Evolutionary conservation across 2,113 vertebrate genomes (phyloP).

Genomic region (Centropus unirufus): DNA sequence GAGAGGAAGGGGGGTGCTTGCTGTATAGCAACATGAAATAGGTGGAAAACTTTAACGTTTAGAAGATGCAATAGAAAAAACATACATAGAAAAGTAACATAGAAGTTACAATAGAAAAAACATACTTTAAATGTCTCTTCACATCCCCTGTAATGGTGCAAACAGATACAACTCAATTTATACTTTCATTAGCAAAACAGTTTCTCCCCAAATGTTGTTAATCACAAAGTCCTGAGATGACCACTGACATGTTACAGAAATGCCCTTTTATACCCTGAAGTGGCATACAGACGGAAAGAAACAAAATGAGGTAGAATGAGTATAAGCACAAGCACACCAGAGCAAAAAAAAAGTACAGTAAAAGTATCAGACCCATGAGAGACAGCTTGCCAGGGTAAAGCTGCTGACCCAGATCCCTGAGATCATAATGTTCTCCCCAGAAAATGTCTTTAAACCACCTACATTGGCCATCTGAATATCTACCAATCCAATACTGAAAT

Average conservation of each 20-base stretch:
- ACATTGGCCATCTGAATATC: accelerated
- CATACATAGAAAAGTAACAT: neutral
- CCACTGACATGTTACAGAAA: neutral
- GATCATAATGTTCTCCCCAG: neutral
- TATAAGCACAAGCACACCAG: neutral
- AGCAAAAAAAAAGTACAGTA: neutral
- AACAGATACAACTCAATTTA: neutral
- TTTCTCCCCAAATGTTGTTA: neutral
- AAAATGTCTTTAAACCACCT: neutral
- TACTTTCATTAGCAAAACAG: neutral
- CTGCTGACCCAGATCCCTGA: neutral
- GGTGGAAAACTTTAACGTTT: neutral
- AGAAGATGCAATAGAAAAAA: neutral
- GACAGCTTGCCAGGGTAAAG: neutral
- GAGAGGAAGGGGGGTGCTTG: accelerated
- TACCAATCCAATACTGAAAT: neutral
- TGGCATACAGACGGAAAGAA: neutral
- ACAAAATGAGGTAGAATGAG: neutral
- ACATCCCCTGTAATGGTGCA: neutral
- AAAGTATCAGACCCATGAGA: neutral
- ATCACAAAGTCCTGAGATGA: neutral
- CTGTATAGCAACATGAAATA: neutral
- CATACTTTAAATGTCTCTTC: neutral
- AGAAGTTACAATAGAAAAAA: neutral
- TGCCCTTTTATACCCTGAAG: neutral